Percentiles rank a stretch among this genome's conserved stretches.
Conservation (phyloP, 2,888 invertebrate species). For the Crocallis elinguaria region DNA sequence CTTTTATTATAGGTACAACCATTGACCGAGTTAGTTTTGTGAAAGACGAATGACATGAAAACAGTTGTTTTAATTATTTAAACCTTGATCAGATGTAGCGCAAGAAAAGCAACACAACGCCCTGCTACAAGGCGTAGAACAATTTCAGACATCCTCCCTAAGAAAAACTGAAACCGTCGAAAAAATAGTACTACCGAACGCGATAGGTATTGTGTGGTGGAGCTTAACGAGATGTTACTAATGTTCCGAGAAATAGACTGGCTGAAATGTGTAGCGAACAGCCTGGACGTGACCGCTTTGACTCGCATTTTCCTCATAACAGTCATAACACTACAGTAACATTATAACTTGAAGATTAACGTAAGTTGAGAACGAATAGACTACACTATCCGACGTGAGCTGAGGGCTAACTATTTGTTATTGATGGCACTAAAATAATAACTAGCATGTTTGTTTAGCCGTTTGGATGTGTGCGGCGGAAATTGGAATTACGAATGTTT, state of each 20-base stretch:
- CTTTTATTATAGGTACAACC: too few relatives aligned
- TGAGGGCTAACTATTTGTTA: constrained; percentile 17
- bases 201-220: constrained; percentile 88
- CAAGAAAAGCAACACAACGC: constrained; percentile 91
- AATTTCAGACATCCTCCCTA: constrained; percentile 90
- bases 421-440: constrained; percentile 47
- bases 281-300: constrained; percentile 46
- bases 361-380: neutral
- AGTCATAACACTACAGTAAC: neutral
- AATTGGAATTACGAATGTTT: constrained; percentile 13
- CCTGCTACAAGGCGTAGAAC: constrained; percentile 90
- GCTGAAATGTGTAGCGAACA: constrained; percentile 34
- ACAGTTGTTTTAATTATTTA: neutral
- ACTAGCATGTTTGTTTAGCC: constrained; percentile 55
- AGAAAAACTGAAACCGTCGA: constrained; percentile 92
- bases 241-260: constrained; percentile 25
- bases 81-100: constrained; percentile 86
- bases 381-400: neutral
- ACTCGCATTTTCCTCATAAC: constrained; percentile 38
- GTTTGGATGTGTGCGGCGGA: constrained; percentile 39
- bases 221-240: constrained; percentile 45
- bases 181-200: constrained; percentile 93
- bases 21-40: too few relatives aligned
- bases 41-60: neutral
- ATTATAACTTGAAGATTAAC: constrained; percentile 11